Evolutionary conservation across 2,113 vertebrate species (phyloP).

Genomic region (Dryoscopus gambensis): DNA sequence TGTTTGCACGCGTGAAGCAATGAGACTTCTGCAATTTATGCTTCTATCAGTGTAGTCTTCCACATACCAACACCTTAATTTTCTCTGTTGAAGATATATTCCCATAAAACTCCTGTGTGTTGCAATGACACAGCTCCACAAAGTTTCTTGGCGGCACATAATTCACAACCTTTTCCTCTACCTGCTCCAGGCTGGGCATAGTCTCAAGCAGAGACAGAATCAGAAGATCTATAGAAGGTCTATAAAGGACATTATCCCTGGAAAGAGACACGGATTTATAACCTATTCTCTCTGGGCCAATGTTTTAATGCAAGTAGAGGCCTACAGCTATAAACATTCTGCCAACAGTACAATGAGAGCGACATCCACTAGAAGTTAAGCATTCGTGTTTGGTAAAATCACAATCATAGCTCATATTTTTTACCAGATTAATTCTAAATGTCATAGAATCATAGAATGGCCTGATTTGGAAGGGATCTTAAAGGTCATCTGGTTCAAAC

Average conservation of each 20-base stretch:
- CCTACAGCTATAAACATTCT: neutral
- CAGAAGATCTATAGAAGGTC: conserved; percentile 12
- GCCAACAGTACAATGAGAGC: neutral
- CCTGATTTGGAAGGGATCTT: neutral
- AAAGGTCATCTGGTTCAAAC: neutral
- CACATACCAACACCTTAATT: neutral
- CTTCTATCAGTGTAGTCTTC: neutral
- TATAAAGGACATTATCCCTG: conserved; percentile 3
- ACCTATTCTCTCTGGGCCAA: neutral
- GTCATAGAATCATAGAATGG: neutral
- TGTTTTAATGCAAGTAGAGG: conserved; percentile 12
- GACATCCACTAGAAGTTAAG: neutral
- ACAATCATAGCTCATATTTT: neutral
- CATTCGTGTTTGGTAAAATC: neutral
- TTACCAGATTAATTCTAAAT: neutral
- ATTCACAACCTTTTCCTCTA: neutral
- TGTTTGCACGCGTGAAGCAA: neutral
- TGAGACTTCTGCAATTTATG: neutral
- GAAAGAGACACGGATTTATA: conserved; percentile 8
- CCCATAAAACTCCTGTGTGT: neutral
- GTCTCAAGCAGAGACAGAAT: neutral
- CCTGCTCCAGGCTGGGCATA: neutral
- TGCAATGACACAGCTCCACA: neutral
- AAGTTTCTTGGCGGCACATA: neutral
- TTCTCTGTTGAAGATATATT: neutral